A percentile compares a stretch with the other conserved stretches of the same genome.
Evolutionary conservation across 2,888 invertebrate species (phyloP).

Genomic region (Agrenia bidenticulata): DNA sequence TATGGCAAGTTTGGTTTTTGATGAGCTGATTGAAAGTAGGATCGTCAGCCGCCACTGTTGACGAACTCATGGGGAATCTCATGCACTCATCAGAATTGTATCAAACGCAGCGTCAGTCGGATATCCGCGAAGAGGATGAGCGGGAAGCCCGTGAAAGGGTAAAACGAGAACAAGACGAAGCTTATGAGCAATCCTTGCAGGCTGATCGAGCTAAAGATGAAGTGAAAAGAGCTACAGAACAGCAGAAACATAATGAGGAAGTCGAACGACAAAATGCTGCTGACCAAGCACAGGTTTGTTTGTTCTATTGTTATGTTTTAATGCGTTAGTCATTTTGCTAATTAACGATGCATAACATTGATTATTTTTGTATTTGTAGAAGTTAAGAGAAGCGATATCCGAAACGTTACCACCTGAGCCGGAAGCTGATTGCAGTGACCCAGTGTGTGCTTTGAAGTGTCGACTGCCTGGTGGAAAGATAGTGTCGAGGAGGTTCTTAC

Average conservation of each 20-base stretch:
- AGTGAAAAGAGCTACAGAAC: conserved; percentile 74
- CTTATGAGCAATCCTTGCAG: conserved; percentile 85
- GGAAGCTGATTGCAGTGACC: conserved; percentile 38
- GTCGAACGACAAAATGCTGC: conserved; percentile 64
- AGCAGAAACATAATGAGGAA: conserved; percentile 59
- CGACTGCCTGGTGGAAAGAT: conserved; percentile 51
- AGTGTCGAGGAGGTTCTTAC: conserved; percentile 49
- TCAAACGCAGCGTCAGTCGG: conserved; percentile 72
- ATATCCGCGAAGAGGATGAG: conserved; percentile 82
- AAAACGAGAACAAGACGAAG: conserved; percentile 90
- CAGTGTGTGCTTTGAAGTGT: conserved; percentile 49
- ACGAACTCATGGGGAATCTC: conserved; percentile 81
- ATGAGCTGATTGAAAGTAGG: conserved; percentile 21
- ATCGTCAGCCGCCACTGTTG: conserved; percentile 79
- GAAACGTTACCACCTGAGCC: conserved; percentile 49
- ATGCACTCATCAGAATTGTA: conserved; percentile 85
- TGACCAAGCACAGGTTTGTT: conserved; percentile 65
- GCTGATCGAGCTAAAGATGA: conserved; percentile 87
- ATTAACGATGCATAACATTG: background rate
- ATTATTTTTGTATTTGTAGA: conserved; percentile 23
- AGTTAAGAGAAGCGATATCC: conserved; percentile 42
- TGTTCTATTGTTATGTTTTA: background rate
- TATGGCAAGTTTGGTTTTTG: background rate
- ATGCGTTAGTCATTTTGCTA: too few relatives aligned
- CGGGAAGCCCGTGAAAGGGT: conserved; percentile 84